Conservation (phyloP, 1,140 invertebrate species). For the Proales similis region DNA sequence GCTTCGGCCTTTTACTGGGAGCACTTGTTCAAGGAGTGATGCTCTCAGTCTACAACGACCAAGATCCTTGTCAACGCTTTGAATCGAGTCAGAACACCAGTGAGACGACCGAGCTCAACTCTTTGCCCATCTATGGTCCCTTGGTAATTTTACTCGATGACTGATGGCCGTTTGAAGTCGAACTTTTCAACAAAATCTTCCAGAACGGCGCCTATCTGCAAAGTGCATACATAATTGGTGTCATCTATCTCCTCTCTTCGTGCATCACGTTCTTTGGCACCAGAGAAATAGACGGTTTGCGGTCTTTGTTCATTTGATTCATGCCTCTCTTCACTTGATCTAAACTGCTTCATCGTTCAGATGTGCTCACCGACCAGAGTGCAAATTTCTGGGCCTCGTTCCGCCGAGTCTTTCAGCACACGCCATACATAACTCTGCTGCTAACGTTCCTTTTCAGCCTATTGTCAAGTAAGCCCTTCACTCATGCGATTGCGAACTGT, state of each 20-base stretch:
- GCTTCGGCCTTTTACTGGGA: slow-evolving; percentile 44
- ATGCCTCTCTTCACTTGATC: too few relatives aligned
- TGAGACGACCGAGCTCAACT: too few relatives aligned
- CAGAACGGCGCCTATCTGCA: slow-evolving; percentile 40
- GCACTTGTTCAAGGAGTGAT: slow-evolving; percentile 45
- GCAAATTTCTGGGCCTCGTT: slow-evolving; percentile 42
- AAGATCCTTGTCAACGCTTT: too few relatives aligned
- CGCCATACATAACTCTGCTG: slow-evolving; percentile 44
- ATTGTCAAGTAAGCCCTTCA: slow-evolving; percentile 43
- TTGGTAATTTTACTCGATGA: too few relatives aligned
- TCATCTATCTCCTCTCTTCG: slow-evolving; percentile 44
- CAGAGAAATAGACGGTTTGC: slow-evolving; percentile 44
- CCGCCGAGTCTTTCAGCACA: slow-evolving; percentile 43
- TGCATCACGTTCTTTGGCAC: slow-evolving; percentile 44
- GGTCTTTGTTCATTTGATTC: too few relatives aligned
- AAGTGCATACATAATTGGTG: slow-evolving; percentile 42
- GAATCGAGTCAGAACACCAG: too few relatives aligned
- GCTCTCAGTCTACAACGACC: slow-evolving; percentile 41
- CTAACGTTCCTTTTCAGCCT: slow-evolving; percentile 45
- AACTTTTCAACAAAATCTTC: too few relatives aligned
- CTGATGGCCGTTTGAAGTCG: too few relatives aligned
- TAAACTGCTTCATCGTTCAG: slow-evolving; percentile 28
- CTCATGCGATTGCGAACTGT: too few relatives aligned
- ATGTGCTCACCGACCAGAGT: slow-evolving; percentile 38
- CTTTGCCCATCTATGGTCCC: too few relatives aligned